These are phyloP conservation scores for Ciconia maguari DNA, from an alignment of 2,113 vertebrate species.

Conservation along the genomic window DNA sequence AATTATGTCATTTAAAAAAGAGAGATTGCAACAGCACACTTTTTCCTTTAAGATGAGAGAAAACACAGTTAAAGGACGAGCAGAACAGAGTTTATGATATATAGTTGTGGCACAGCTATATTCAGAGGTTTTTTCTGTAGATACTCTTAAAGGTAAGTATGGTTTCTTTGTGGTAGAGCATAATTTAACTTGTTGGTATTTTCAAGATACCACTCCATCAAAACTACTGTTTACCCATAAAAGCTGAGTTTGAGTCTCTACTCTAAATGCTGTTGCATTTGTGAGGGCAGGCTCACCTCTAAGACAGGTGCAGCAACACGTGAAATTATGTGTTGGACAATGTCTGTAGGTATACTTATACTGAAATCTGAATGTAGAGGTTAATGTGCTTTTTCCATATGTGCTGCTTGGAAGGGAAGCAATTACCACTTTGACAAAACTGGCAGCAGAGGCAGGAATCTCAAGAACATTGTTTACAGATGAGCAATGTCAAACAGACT, in stretches of 20 bases:
- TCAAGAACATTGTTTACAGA: background rate
- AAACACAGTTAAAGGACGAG: background rate
- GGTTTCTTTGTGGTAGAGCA: background rate
- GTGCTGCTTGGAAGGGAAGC: background rate
- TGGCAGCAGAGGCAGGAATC: background rate
- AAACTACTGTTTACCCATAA: background rate
- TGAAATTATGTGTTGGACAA: background rate
- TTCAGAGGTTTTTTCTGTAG: background rate
- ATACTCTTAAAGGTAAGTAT: background rate
- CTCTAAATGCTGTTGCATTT: background rate
- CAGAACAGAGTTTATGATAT: background rate
- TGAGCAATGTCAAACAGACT: background rate
- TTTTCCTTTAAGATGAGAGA: background rate
- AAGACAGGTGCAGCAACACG: background rate
- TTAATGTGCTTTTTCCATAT: background rate
- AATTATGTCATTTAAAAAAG: background rate
- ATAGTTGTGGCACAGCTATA: background rate
- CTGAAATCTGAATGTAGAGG: background rate
- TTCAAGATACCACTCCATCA: background rate
- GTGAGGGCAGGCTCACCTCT: background rate
- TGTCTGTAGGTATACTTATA: background rate
- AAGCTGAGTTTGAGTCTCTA: background rate
- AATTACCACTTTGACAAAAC: background rate
- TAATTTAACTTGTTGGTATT: background rate
- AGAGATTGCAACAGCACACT: background rate